A percentile compares a stretch with the other conserved stretches of the same genome.
phyloP scores from a whole-genome alignment of 2,797 vertebrate species.

The Catharus ustulatus region DNA sequence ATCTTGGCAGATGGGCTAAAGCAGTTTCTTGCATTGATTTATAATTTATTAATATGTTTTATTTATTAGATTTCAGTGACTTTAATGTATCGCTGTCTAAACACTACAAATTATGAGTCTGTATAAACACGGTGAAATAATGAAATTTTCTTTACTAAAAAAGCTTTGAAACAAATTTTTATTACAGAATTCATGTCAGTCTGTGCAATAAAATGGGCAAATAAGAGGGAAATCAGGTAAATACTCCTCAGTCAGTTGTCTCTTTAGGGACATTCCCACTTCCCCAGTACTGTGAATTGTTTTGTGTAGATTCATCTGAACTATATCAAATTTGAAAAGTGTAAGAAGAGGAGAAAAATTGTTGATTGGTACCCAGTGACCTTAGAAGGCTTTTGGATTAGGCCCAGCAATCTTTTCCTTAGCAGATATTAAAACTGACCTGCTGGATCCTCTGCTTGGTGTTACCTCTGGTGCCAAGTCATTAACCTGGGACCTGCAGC shows the following conservation, averaged over 20 bases:
- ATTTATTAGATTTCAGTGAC: slow-evolving; percentile 25
- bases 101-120: background rate
- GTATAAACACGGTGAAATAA: background rate
- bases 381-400: background rate
- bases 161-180: background rate
- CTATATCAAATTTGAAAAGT: background rate
- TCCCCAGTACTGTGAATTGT: background rate
- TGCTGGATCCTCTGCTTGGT: background rate
- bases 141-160: background rate
- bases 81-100: background rate
- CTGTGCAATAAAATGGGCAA: background rate
- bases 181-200: background rate
- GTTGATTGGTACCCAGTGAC: background rate
- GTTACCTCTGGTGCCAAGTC: background rate
- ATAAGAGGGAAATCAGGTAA: background rate
- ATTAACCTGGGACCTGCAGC: background rate
- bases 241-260: background rate
- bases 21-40: background rate
- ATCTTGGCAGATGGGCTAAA: background rate
- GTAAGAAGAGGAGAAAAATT: background rate
- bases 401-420: background rate
- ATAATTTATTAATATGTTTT: slow-evolving; percentile 48
- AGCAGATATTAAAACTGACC: background rate
- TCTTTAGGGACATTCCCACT: background rate
- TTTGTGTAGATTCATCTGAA: background rate